Conservation (phyloP, 2,888 invertebrate species). For the Pegoplata infirma region DNA sequence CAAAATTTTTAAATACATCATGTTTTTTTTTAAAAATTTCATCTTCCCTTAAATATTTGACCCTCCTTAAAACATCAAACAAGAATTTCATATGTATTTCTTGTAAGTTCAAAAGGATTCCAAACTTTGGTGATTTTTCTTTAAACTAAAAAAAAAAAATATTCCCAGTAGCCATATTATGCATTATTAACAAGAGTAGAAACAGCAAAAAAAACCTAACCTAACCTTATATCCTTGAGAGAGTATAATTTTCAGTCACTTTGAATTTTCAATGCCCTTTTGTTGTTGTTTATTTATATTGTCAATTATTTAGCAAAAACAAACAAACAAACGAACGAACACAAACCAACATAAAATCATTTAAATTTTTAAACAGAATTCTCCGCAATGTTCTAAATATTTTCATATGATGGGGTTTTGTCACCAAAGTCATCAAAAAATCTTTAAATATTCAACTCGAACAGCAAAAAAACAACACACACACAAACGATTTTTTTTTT, state of each 20-base stretch:
- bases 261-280: not conserved
- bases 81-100: not conserved
- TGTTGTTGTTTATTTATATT: not conserved
- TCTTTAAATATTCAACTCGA: not conserved
- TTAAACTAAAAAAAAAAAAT: no score
- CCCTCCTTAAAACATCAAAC: not conserved
- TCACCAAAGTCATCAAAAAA: conserved; percentile 5
- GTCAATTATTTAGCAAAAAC: not conserved
- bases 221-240: not conserved
- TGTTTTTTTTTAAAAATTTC: no score
- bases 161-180: not conserved
- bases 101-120: not conserved
- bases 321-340: not conserved
- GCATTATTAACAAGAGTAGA: not conserved
- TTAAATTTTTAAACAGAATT: conserved; percentile 17
- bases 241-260: not conserved
- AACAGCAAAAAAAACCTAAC: not conserved
- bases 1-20: no score
- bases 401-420: not conserved
- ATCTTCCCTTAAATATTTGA: no score
- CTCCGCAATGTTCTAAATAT: not conserved
- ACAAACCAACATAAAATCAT: not conserved
- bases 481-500: not conserved
- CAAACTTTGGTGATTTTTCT: not conserved
- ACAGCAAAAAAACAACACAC: not conserved